These are phyloP conservation scores for Hermaeophaga mercurialis DNA, from an alignment of 2,888 invertebrate genomes.

Conservation along the genomic window DNA sequence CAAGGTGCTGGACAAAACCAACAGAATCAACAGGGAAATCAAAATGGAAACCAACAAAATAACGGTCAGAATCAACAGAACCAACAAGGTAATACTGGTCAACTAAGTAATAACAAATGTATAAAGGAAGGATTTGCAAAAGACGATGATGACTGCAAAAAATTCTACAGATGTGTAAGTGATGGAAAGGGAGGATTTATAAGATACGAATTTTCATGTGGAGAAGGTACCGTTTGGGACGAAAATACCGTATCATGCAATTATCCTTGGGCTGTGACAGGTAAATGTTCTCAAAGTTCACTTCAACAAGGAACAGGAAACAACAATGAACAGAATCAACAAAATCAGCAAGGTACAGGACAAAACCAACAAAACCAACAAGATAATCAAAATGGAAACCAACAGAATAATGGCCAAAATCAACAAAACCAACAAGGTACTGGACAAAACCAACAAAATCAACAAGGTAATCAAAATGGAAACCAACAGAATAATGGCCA, in stretches of 20 bases:
- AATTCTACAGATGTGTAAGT: conserved; percentile 78
- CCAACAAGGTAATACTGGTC: conserved; percentile 3
- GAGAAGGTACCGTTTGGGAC: conserved; percentile 75
- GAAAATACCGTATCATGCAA: conserved; percentile 70
- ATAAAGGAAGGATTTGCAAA: conserved; percentile 72
- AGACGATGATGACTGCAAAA: conserved; percentile 71
- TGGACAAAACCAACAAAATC: conserved; percentile 25
- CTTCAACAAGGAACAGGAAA: conserved; percentile 2
- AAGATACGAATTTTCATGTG: conserved; percentile 70
- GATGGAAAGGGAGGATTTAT: conserved; percentile 61
- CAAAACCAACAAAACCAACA: conserved; percentile 31
- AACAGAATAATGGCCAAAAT: conserved; percentile 36
- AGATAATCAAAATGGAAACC: conserved; percentile 28
- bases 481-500: conserved; percentile 23
- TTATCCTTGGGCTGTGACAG: conserved; percentile 62
- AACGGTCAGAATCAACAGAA: conserved; percentile 11
- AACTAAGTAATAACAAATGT: conserved; percentile 54
- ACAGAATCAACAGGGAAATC: conserved; percentile 10
- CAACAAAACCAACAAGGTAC: conserved; percentile 30
- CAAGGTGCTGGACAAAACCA: conserved; percentile 22
- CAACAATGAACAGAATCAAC: conserved; percentile 18
- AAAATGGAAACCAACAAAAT: conserved; percentile 27
- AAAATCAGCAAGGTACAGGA: conserved; percentile 27
- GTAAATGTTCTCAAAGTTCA: conserved; percentile 34
- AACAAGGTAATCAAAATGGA: conserved; percentile 26